Base-by-base conservation (phyloP, 2,797 vertebrate species). In the Spatula clypeata region DNA sequence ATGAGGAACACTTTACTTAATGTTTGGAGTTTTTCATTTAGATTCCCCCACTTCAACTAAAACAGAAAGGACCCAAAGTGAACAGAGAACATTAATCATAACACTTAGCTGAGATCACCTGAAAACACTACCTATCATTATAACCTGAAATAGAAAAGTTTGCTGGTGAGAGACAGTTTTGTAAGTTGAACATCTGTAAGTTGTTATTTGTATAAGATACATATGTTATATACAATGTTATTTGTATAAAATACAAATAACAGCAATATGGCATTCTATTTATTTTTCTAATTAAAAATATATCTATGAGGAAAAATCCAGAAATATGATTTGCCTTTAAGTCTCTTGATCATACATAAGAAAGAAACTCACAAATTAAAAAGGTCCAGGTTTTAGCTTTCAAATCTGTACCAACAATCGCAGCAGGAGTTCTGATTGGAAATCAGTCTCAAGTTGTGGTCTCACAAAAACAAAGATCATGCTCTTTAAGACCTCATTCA, bases 1-100 rank as follows among this genome's bases (percentile, higher is more conserved):
- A 70, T n/a, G 32, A 88, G 70, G 34, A 93, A 88, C 34, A 24
- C 40, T 91, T 76, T 36, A 61, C 51, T 81, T 82, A 73, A 70
- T 42, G 1, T 64, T 93, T 71, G 54, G 34, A 88, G 29, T 2
- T 88, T 92, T 93, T 91, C 36, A 47, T 79, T 75, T 36, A 60
- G 44, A 18, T 82, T 3, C 31, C 32, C 40, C 60, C 0, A 0
- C 27, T 91, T 42, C 36, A 90, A 93, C 13, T 42, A 49, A 71
- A 69, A 95, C 53, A 4, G 9, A 49, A 71, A 65, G 31, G 7
- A 49, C 1, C 0, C 6, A 64, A 80, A 90, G 18, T 21, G 36
- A 75, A 47, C 24, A 79, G 17, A 85, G 9, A 72, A 6, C 55
- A 36, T 32, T 77, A 65, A 79, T 42, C 44, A 57, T 19, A 72